A percentile compares a stretch with the other conserved stretches of the same genome.
Evolutionary conservation across 2,888 invertebrate genomes (phyloP).

Genomic region (Caradrina kadenii): DNA sequence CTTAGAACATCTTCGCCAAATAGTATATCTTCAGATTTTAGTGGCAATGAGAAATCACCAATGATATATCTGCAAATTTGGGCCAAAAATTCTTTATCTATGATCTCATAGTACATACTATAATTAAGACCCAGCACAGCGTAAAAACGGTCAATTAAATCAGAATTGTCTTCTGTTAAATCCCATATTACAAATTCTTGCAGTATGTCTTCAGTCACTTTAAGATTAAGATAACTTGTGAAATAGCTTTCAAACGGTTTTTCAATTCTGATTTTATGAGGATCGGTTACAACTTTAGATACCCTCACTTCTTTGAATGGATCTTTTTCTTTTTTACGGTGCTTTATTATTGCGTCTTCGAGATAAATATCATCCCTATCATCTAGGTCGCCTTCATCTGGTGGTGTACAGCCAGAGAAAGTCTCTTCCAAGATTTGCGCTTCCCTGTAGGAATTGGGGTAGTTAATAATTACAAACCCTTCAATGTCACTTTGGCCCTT

Average conservation of each 20-base stretch:
- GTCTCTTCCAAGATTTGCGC: slow-evolving; percentile 91
- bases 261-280: slow-evolving; percentile 78
- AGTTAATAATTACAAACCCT: slow-evolving; percentile 92
- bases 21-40: slow-evolving; percentile 77
- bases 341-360: slow-evolving; percentile 81
- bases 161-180: slow-evolving; percentile 82
- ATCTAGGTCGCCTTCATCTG: slow-evolving; percentile 78
- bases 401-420: slow-evolving; percentile 88
- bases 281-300: slow-evolving; percentile 89
- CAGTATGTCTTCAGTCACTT: slow-evolving; percentile 82
- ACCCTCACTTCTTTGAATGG: slow-evolving; percentile 77
- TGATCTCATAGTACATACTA: slow-evolving; percentile 89
- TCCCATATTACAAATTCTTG: slow-evolving; percentile 85
- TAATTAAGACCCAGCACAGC: slow-evolving; percentile 90
- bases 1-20: slow-evolving; percentile 84
- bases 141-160: slow-evolving; percentile 91
- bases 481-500: slow-evolving; percentile 84
- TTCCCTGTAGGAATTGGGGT: slow-evolving; percentile 90
- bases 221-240: slow-evolving; percentile 89
- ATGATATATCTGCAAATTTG: slow-evolving; percentile 86
- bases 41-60: slow-evolving; percentile 79
- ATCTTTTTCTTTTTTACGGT: slow-evolving; percentile 81
- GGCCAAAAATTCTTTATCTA: slow-evolving; percentile 89
- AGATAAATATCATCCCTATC: slow-evolving; percentile 84
- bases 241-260: slow-evolving; percentile 89